phyloP scores from a whole-genome alignment of 2,797 vertebrate genomes.

The Pseudochaenichthys georgianus region DNA sequence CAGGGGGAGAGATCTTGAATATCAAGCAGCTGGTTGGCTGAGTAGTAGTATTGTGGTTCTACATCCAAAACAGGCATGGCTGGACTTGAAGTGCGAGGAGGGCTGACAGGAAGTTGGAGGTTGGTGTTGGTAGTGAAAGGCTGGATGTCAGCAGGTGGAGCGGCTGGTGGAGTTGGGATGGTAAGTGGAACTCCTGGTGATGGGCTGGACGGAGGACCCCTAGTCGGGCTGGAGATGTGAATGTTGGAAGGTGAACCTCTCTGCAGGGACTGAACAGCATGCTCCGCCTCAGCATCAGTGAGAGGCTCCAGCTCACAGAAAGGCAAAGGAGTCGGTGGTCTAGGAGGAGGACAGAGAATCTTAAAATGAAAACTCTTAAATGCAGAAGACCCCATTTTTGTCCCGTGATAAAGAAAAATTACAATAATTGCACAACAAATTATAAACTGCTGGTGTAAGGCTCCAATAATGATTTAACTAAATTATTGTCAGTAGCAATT shows the following conservation, averaged over 20 bases:
- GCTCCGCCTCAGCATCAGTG: slow-evolving; percentile 66
- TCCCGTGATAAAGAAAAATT: neutral
- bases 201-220: slow-evolving; percentile 12
- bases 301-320: slow-evolving; percentile 70
- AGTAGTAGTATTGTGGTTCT: slow-evolving; percentile 33
- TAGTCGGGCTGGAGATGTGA: slow-evolving; percentile 16
- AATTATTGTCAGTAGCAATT: no score
- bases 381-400: neutral
- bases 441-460: neutral
- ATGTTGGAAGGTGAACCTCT: slow-evolving; percentile 28
- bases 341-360: slow-evolving; percentile 14
- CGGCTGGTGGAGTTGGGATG: slow-evolving; percentile 18
- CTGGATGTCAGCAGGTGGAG: slow-evolving; percentile 21
- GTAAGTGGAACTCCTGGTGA: slow-evolving; percentile 18
- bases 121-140: neutral
- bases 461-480: no score
- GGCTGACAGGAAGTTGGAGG: slow-evolving; percentile 12
- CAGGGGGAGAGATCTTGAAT: slow-evolving; percentile 1
- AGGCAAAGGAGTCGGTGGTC: slow-evolving; percentile 42
- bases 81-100: slow-evolving; percentile 26
- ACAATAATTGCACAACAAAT: neutral
- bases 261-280: slow-evolving; percentile 60
- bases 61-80: slow-evolving; percentile 45
- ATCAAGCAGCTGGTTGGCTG: slow-evolving; percentile 17
- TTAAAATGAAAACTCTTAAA: neutral